Conservation (phyloP, 2,113 vertebrate species). For the Nycticryphes semicollaris region DNA sequence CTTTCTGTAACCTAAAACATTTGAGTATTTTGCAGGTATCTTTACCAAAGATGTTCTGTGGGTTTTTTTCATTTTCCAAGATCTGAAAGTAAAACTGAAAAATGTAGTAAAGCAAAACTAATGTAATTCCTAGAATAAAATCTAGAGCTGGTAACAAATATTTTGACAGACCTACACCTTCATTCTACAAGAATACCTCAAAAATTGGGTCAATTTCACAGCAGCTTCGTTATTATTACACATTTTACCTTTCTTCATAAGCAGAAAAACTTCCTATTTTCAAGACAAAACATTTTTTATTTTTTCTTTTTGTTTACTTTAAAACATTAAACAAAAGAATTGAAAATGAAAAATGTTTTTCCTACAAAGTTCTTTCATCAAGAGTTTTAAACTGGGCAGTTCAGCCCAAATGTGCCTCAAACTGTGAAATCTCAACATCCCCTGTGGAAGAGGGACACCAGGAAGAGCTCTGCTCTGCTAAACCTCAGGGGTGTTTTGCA, state of each 20-base stretch:
- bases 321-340: neutral
- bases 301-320: neutral
- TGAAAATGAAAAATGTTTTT: neutral
- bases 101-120: neutral
- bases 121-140: neutral
- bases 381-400: neutral
- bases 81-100: conserved; percentile 3
- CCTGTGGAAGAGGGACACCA: neutral
- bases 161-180: conserved; percentile 21
- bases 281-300: neutral
- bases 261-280: neutral
- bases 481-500: neutral
- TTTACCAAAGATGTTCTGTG: neutral
- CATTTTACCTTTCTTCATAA: neutral
- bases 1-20: neutral
- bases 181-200: neutral
- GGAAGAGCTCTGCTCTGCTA: neutral
- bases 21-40: neutral
- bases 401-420: neutral
- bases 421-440: neutral
- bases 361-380: neutral
- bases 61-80: neutral
- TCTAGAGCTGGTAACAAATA: conserved; percentile 12
- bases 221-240: neutral
- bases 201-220: neutral